A percentile compares a stretch with the other conserved stretches of the same genome.
Evolutionary conservation across 2,113 vertebrate species (phyloP).

Genomic region (Urocolius indicus): DNA sequence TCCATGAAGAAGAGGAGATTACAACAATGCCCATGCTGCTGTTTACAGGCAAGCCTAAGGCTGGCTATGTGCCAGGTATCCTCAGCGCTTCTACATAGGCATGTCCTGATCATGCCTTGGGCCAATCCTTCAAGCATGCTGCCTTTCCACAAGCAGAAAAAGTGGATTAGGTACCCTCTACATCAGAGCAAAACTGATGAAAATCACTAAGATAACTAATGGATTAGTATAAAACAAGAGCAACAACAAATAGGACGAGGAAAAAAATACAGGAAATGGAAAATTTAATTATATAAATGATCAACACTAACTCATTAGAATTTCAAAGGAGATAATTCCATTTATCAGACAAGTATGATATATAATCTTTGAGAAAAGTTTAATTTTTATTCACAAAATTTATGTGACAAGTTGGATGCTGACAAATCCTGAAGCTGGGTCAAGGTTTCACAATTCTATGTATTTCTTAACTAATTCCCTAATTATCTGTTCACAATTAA

Average conservation of each 20-base stretch:
- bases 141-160: neutral
- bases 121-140: neutral
- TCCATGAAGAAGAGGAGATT: neutral
- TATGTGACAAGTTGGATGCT: neutral
- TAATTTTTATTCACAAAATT: neutral
- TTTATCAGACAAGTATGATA: neutral
- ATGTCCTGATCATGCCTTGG: neutral
- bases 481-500: neutral
- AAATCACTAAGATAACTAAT: neutral
- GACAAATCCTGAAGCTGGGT: neutral
- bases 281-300: neutral
- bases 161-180: neutral
- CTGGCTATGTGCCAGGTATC: neutral
- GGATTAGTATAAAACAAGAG: neutral
- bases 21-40: neutral
- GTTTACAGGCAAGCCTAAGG: neutral
- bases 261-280: neutral
- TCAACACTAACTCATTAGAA: neutral
- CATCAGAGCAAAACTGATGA: neutral
- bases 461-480: neutral
- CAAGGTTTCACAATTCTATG: neutral
- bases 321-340: neutral
- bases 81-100: neutral
- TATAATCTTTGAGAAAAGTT: neutral
- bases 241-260: neutral